phyloP scores from a whole-genome alignment of 2,797 vertebrate species.

The Cuniculus paca region DNA sequence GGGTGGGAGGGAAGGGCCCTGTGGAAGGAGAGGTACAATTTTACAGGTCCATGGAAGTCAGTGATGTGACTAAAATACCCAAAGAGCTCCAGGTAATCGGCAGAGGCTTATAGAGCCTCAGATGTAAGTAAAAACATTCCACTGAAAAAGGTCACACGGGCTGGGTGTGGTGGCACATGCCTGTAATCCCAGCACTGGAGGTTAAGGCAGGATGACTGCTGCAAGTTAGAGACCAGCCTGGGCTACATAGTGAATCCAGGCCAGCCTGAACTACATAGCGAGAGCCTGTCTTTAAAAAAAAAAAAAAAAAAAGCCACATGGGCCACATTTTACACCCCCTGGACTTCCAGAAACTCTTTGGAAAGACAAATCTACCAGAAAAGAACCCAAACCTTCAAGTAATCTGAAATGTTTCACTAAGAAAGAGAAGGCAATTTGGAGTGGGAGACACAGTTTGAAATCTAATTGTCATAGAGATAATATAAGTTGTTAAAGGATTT shows the following conservation, averaged over 20 bases:
- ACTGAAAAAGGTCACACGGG: neutral
- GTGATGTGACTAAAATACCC: neutral
- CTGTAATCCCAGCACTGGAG: neutral
- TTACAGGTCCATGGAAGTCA: neutral
- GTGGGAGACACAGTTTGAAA: neutral
- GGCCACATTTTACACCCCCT: neutral
- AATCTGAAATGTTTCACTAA: neutral
- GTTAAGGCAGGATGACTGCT: neutral
- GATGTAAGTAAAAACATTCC: neutral
- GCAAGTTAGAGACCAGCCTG: neutral
- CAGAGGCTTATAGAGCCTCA: neutral
- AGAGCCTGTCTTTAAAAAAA: neutral
- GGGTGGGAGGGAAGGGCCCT: too few relatives aligned
- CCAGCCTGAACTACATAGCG: neutral
- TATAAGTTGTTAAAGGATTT: neutral
- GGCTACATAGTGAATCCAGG: neutral
- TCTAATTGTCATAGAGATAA: neutral
- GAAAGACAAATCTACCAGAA: constrained; percentile 32
- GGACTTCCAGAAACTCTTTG: neutral
- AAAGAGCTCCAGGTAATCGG: neutral
- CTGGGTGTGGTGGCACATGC: too few relatives aligned
- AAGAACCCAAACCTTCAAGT: neutral
- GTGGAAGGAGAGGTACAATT: neutral
- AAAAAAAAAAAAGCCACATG: neutral
- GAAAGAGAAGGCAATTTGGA: neutral